Evolutionary conservation across 2,797 vertebrate species (phyloP).

Genomic region (Vireo griseus): DNA sequence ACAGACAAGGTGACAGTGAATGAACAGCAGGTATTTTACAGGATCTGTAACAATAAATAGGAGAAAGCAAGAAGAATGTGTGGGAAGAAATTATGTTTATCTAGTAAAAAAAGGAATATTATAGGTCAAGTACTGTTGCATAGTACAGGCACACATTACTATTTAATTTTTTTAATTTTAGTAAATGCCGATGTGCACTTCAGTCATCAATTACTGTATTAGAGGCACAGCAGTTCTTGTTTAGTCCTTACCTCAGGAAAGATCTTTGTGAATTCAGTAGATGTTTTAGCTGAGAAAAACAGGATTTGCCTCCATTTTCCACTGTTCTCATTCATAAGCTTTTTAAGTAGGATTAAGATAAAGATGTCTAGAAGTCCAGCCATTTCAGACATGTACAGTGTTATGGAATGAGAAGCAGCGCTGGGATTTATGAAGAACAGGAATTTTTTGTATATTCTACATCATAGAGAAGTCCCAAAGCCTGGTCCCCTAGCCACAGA

Average conservation of each 20-base stretch:
- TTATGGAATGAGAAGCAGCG: background rate
- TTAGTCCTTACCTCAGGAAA: background rate
- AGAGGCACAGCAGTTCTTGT: background rate
- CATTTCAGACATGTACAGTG: background rate
- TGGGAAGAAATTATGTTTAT: background rate
- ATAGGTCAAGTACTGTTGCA: background rate
- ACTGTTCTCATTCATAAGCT: background rate
- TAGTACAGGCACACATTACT: background rate
- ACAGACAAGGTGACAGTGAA: background rate
- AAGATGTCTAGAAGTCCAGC: background rate
- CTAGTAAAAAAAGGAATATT: background rate
- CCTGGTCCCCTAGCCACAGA: background rate
- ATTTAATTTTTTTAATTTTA: background rate
- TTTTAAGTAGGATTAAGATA: constrained; percentile 6
- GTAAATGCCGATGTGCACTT: background rate
- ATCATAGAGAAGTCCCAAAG: background rate
- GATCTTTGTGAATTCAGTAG: background rate
- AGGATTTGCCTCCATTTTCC: background rate
- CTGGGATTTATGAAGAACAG: background rate
- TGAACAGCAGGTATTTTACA: background rate
- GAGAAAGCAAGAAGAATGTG: background rate
- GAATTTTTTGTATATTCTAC: background rate
- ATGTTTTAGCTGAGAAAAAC: background rate
- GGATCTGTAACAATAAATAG: background rate
- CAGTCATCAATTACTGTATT: background rate